These are phyloP conservation scores for Atta texana DNA, from an alignment of 1,140 invertebrate species.

Conservation along the genomic window DNA sequence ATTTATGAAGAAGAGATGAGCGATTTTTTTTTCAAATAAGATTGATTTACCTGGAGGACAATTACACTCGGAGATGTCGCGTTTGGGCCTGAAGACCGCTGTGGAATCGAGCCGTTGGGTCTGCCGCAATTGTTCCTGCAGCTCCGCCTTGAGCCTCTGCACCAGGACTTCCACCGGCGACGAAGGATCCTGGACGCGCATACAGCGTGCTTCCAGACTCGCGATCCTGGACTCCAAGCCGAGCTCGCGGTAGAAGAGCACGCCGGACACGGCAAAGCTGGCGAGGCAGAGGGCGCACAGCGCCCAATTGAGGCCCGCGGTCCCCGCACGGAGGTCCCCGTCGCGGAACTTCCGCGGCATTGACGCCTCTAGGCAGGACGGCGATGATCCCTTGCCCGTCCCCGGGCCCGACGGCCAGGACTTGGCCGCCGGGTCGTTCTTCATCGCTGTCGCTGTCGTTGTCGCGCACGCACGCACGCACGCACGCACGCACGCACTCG, in stretches of 20 bases:
- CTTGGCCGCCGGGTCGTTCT: slow-evolving; percentile 60
- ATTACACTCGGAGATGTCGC: slow-evolving; percentile 80
- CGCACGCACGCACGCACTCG: slow-evolving; percentile 64
- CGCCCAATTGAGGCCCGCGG: slow-evolving; percentile 75
- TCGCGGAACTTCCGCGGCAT: slow-evolving; percentile 78
- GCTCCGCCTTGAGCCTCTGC: slow-evolving; percentile 76
- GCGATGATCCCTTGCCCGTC: slow-evolving; percentile 40
- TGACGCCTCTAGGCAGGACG: slow-evolving; percentile 60
- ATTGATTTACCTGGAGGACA: slow-evolving; percentile 80
- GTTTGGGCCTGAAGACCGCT: slow-evolving; percentile 77
- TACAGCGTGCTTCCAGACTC: slow-evolving; percentile 77
- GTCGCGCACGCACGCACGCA: slow-evolving; percentile 61
- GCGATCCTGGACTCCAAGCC: slow-evolving; percentile 81
- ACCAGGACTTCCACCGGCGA: slow-evolving; percentile 67
- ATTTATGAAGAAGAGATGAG: no score
- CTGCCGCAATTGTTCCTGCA: slow-evolving; percentile 72
- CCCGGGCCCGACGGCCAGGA: slow-evolving; percentile 58
- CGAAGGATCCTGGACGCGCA: slow-evolving; percentile 58
- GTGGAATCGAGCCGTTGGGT: slow-evolving; percentile 17
- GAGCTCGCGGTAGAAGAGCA: slow-evolving; percentile 81
- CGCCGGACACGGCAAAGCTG: slow-evolving; percentile 79
- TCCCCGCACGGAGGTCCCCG: slow-evolving; percentile 53
- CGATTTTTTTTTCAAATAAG: background rate
- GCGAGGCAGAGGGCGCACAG: slow-evolving; percentile 82
- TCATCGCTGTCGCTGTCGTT: slow-evolving; percentile 55